These are phyloP conservation scores for Anniella stebbinsi DNA, from an alignment of 2,797 vertebrate genomes.

Conservation along the genomic window DNA sequence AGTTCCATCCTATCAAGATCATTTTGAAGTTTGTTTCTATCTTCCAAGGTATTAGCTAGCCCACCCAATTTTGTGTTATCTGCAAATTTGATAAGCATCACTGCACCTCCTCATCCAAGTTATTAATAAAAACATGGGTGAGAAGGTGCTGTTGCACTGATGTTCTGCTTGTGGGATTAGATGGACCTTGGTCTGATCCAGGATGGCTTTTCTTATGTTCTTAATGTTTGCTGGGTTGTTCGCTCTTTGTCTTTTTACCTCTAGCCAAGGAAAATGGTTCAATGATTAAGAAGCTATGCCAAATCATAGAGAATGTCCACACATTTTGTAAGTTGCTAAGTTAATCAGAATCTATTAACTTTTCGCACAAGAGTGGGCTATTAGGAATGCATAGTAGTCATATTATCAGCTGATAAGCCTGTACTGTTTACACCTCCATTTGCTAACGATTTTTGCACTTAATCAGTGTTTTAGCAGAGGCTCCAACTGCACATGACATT, in stretches of 20 bases:
- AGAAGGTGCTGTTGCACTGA: no score
- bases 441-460: slow-evolving; percentile 27
- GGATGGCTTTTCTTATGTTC: no score
- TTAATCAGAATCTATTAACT: slow-evolving; percentile 55
- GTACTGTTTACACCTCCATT: slow-evolving; percentile 6
- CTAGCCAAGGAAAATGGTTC: not conserved
- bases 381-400: slow-evolving; percentile 36
- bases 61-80: no score
- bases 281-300: slow-evolving; percentile 3
- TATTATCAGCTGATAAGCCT: slow-evolving; percentile 29
- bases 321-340: not conserved
- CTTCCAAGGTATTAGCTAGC: no score
- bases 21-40: no score
- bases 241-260: not conserved
- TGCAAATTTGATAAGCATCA: no score
- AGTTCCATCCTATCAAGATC: no score
- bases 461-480: slow-evolving; percentile 14
- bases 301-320: not conserved
- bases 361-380: slow-evolving; percentile 29
- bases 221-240: not conserved
- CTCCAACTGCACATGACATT: not conserved
- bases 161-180: no score
- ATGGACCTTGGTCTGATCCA: no score
- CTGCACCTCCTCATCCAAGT: no score
- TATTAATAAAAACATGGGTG: no score